Base-by-base conservation (phyloP, 2,113 vertebrate species). In the Ochotona curzoniae region DNA sequence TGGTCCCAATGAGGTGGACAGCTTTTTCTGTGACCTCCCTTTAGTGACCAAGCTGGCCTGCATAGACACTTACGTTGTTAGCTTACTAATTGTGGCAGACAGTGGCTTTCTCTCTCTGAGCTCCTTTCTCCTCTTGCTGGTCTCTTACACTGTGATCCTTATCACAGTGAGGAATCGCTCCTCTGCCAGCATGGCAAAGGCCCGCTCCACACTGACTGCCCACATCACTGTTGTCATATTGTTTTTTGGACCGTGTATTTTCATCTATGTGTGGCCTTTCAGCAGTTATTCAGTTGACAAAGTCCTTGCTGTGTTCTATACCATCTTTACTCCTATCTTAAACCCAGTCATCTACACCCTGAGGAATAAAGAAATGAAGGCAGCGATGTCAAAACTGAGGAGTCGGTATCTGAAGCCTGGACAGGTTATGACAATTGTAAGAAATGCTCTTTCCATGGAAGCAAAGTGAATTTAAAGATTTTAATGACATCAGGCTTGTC, bases 11-110 rank as follows among this genome's bases (percentile, higher is more conserved):
- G 73, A 90, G 57, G 92, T 97, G 1, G 96, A 97, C 8, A 96
- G 94, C 44, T 97, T 96, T 85, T 97, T 97, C 94, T 97, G 96
- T 94, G 93, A 96, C 69, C 95, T 96, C 14, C 97, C 96, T 18
- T 70, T 96, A 12, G 96, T 97, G 44, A 96, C 96, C 12, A 92
- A 96, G 35, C 73, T 97, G 64, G 95, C 96, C 20, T 97, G 96
- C 74, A 35, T 23, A 8, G 93, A 97, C 49, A 95, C 94, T 17
- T 96, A 96, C 0, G 51, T 92, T 13, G 23, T 94, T 20, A 93
- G 91, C 38, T 71, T 95, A 38, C 85, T 95, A 7, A 96, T 94
- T n/a, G 93, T 97, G 28, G 95, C 94, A 57, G 89, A 97, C 23
- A 96, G 95, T 47, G 95, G 95, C 32, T 88, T 95, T 82, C 95